Percentiles rank a stretch among this genome's conserved stretches.
phyloP scores from a whole-genome alignment of 1,140 invertebrate species.

The Paralvinella palmiformis region DNA sequence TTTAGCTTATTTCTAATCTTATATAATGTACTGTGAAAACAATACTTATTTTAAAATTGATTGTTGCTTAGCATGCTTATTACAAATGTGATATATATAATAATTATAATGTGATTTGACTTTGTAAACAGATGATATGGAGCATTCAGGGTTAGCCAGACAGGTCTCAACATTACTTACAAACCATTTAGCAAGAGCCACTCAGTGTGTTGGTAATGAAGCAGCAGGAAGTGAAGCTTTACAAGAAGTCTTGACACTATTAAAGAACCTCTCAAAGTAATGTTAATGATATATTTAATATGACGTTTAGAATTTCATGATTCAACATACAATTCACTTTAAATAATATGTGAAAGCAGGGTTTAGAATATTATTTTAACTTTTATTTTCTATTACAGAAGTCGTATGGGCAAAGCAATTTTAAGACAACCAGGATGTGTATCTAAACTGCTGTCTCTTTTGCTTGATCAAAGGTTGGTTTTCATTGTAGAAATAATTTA shows the following conservation, averaged over 20 bases:
- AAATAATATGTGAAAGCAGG: no score
- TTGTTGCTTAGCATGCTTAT: background rate
- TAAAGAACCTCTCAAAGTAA: slow-evolving; percentile 44
- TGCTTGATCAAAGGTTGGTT: slow-evolving; percentile 48
- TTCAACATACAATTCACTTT: no score
- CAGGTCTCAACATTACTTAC: slow-evolving; percentile 49
- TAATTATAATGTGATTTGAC: background rate
- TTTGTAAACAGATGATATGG: slow-evolving; percentile 35
- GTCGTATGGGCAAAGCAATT: slow-evolving; percentile 48
- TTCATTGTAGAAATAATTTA: no score
- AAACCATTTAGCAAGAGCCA: slow-evolving; percentile 47
- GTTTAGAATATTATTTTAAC: no score
- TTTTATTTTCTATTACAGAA: slow-evolving; percentile 33
- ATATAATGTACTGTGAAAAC: background rate
- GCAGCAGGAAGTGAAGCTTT: slow-evolving; percentile 44
- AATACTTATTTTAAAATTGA: background rate
- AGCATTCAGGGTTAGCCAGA: slow-evolving; percentile 46
- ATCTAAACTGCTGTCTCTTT: slow-evolving; percentile 46
- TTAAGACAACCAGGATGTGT: slow-evolving; percentile 50
- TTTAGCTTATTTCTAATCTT: no score
- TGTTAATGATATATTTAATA: no score
- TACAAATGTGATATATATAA: no score
- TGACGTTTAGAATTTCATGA: no score
- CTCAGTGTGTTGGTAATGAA: slow-evolving; percentile 43
- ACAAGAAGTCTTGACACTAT: slow-evolving; percentile 47